These are phyloP conservation scores for Erynnis tages DNA, from an alignment of 2,888 invertebrate genomes.

Conservation along the genomic window DNA sequence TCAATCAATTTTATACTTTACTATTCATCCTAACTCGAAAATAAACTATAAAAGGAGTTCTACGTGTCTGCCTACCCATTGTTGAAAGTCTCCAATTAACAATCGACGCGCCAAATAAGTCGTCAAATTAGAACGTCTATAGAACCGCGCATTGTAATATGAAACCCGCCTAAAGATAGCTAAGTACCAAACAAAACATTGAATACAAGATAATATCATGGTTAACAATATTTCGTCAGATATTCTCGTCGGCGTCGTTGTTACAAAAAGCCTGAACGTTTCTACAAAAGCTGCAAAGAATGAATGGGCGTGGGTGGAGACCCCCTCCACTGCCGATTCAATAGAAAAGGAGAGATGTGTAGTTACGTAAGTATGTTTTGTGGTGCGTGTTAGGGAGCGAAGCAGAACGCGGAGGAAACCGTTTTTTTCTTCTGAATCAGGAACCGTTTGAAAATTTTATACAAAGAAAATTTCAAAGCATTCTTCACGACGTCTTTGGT, in stretches of 20 bases:
- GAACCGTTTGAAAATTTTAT: slow-evolving; percentile 28
- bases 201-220: slow-evolving; percentile 55
- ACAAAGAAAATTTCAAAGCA: slow-evolving; percentile 25
- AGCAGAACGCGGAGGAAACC: slow-evolving; percentile 30
- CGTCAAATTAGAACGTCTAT: slow-evolving; percentile 1
- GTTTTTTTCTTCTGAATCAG: slow-evolving; percentile 30
- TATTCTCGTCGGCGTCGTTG: slow-evolving; percentile 62
- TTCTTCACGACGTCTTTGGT: slow-evolving; percentile 13
- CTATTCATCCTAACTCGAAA: no score
- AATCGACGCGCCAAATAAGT: background rate
- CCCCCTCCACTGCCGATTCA: slow-evolving; percentile 60
- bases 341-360: slow-evolving; percentile 68
- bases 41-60: no score
- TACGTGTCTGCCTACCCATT: no score
- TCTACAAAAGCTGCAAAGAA: slow-evolving; percentile 75
- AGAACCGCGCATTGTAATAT: background rate
- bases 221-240: slow-evolving; percentile 73
- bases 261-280: slow-evolving; percentile 71
- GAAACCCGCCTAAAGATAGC: slow-evolving; percentile 6
- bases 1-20: no score
- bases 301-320: slow-evolving; percentile 67
- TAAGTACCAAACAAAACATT: slow-evolving; percentile 36
- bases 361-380: slow-evolving; percentile 72
- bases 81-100: no score
- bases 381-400: slow-evolving; percentile 54